Evolutionary conservation across 2,113 vertebrate genomes (phyloP), one percentile per base, ranked within the genome.

Genomic region (Neodontobutis hainanensis): DNA sequence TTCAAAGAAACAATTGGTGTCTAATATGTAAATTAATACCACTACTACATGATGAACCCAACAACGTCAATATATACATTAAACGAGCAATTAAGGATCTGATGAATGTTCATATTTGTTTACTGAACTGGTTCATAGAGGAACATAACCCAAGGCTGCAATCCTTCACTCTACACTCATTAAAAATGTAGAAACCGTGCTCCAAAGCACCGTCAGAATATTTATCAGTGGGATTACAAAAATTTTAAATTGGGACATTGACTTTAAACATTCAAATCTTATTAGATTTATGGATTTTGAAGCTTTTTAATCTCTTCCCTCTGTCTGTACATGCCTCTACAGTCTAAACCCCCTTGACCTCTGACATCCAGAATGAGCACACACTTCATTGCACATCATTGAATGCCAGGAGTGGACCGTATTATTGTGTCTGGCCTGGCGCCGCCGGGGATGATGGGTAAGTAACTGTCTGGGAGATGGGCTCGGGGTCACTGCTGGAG

Each of bases 371-470:
- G 14, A 14, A 34, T 7, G 44, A 11, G 12, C 44, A 38, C 34
- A 55, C 52, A 55, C 34, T 55, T 36, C 34, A 55, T 36, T 55
- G n/a, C 34, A 55, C 52, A 10, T 8, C 11, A 9, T 6, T 38
- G 32, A 55, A 38, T 2, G 52, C 11, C 12, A 8, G 34, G 14
- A 34, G 34, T 27, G 19, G 19, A 27, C 19, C 19, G 19, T 15
- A 55, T 53, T 55, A 55, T n/a, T 32, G 8, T 12, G 34, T 55
- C 52, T 55, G 52, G 52, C n/a, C 52, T 55, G 52, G 52, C 14
- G 52, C 34, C 35, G 12, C 52, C 7, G 52, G 52, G 52, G 5
- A 32, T 55, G 34, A 36, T 55, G 52, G 34, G 34, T 36, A 35
- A 55, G 52, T 12, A 34, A 0, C 52, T 15, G 52, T 36, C 34